These are phyloP conservation scores for Epistrophe grossulariae DNA, from an alignment of 2,888 invertebrate genomes.

Conservation along the genomic window DNA sequence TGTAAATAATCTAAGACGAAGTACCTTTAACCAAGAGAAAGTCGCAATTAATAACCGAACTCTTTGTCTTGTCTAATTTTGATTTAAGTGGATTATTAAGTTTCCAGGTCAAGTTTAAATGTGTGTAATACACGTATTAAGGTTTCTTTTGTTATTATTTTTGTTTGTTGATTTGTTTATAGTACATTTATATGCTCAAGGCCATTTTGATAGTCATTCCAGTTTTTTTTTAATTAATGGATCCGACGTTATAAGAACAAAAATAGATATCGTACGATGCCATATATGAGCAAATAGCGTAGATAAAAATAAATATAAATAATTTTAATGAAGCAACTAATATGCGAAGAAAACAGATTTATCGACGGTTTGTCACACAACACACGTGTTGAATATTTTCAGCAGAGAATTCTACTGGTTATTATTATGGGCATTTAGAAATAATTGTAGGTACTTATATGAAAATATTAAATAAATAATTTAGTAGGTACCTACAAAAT, in stretches of 20 bases:
- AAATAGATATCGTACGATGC: slow-evolving; percentile 33
- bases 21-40: neutral
- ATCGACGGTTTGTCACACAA: neutral
- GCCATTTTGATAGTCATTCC: slow-evolving; percentile 42
- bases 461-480: neutral
- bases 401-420: neutral
- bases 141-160: slow-evolving; percentile 29
- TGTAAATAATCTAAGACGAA: slow-evolving; percentile 40
- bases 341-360: slow-evolving; percentile 32
- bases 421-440: neutral
- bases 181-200: slow-evolving; percentile 27
- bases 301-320: neutral
- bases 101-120: slow-evolving; percentile 64
- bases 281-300: slow-evolving; percentile 17
- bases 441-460: neutral
- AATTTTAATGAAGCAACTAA: slow-evolving; percentile 23
- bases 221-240: slow-evolving; percentile 42
- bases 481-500: too few relatives aligned
- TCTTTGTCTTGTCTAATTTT: slow-evolving; percentile 25
- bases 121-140: neutral
- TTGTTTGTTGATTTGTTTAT: neutral
- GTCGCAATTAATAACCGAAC: slow-evolving; percentile 21
- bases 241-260: slow-evolving; percentile 13
- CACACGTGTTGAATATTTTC: slow-evolving; percentile 12
- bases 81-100: slow-evolving; percentile 24